A percentile compares a stretch with the other conserved stretches of the same genome.
phyloP scores from a whole-genome alignment of 2,888 invertebrate genomes.

The Nemoura dubitans region DNA sequence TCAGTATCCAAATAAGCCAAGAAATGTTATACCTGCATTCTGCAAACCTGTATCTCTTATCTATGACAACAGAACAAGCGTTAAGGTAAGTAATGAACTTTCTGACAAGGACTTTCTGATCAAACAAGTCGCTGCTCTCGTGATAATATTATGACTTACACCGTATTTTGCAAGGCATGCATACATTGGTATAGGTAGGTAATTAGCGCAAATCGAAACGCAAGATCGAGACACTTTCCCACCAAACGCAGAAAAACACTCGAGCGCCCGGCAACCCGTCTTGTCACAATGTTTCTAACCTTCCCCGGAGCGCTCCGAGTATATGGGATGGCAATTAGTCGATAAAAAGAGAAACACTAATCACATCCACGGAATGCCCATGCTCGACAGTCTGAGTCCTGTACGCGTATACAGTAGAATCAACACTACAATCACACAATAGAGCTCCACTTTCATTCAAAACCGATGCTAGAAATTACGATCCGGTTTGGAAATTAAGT shows the following conservation, averaged over 20 bases:
- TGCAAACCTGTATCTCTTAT: too few relatives aligned
- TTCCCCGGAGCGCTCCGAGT: background rate
- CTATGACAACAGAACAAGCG: too few relatives aligned
- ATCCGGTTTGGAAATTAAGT: constrained; percentile 36
- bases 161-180: too few relatives aligned
- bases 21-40: too few relatives aligned
- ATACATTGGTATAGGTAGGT: too few relatives aligned
- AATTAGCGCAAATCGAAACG: background rate
- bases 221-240: background rate
- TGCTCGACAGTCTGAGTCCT: background rate
- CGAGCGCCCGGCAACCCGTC: background rate
- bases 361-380: background rate
- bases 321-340: too few relatives aligned
- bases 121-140: too few relatives aligned
- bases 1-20: too few relatives aligned
- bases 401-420: background rate
- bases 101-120: too few relatives aligned
- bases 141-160: too few relatives aligned
- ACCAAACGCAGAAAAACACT: background rate
- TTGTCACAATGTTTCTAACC: background rate
- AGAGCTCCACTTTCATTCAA: constrained; percentile 24
- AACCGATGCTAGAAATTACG: constrained; percentile 26
- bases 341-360: background rate
- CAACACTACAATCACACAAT: background rate
- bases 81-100: too few relatives aligned